Evolutionary conservation across 2,888 invertebrate species (phyloP), one percentile per base, ranked within the genome.

Genomic region (Epinotia bilunana): DNA sequence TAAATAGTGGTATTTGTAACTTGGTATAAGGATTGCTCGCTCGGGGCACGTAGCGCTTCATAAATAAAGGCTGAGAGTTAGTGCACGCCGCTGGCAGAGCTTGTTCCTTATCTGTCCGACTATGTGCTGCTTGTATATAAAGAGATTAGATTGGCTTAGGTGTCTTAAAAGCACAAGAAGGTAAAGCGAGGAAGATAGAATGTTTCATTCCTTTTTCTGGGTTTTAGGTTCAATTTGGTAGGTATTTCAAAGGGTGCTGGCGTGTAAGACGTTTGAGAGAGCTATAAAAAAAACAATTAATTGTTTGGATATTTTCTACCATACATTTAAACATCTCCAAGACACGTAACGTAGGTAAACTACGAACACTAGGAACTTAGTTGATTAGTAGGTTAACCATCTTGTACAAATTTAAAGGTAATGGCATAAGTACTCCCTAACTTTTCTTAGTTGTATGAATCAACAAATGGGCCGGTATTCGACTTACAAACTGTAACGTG

Each of bases 31-130:
- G 86, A 86, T 88, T 85, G 85, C 85, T 86, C 83, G 91, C 90
- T 91, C 84, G 85, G 86, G 87, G 90, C 90, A 88, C 88, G 90
- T 91, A 90, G 89, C 90, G 87, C 85, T 85, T 89, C 87, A 90
- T 92, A 92, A 93, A 93, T 92, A 92, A 90, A 88, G 84, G 82
- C 83, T 79, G 83, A 90, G 90, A 91, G 87, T 91, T 91, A 91
- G 87, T 87, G 84, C 85, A 78, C 82, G 88, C 86, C 86, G 84
- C 86, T 85, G 87, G 87, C 88, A 82, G 82, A 83, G 85, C 88
- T 83, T 86, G 89, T 90, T 88, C 84, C 90, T 92, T 92, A 93
- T 92, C 92, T 86, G 84, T 83, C 82, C 78, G 79, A 78, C 83
- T 85, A 85, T 89, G 83, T 86, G 85, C 69, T 69, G 67, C 67